These are phyloP conservation scores for Scaptomyza tumidula DNA, from an alignment of 2,888 invertebrate genomes.

Conservation along the genomic window DNA sequence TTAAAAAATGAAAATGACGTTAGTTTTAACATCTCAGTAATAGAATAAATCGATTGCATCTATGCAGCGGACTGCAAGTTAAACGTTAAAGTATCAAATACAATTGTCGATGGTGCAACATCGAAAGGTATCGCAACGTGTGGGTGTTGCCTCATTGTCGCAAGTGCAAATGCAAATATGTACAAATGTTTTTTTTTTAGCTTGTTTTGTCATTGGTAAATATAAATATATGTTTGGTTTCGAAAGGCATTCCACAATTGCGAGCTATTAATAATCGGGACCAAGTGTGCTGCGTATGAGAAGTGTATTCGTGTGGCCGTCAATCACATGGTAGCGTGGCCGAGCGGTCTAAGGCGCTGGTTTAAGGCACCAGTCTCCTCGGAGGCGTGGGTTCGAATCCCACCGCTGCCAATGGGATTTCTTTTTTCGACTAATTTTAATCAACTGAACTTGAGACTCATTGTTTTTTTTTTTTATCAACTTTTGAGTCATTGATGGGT, in stretches of 20 bases:
- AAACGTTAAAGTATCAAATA: not conserved
- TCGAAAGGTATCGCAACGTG: slow-evolving; percentile 1
- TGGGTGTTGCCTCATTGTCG: no score
- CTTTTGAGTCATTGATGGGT: slow-evolving; percentile 23
- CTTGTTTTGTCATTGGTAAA: slow-evolving; percentile 1
- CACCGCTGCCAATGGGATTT: slow-evolving; percentile 81
- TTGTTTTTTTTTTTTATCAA: slow-evolving; percentile 1
- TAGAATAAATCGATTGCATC: no score
- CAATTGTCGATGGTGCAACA: slow-evolving; percentile 20
- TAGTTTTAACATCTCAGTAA: no score
- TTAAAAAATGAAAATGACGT: no score
- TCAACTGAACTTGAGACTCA: not conserved
- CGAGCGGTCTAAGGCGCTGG: slow-evolving; percentile 85
- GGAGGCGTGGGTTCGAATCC: slow-evolving; percentile 85
- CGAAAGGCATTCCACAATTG: slow-evolving; percentile 19
- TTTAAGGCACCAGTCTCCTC: slow-evolving; percentile 83
- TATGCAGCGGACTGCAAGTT: not conserved
- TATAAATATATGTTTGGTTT: slow-evolving; percentile 7
- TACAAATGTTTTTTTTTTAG: not conserved
- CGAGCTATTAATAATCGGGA: slow-evolving; percentile 25
- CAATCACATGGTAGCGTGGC: slow-evolving; percentile 80
- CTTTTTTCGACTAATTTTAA: slow-evolving; percentile 4
- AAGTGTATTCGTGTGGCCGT: slow-evolving; percentile 1
- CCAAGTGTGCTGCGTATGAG: slow-evolving; percentile 4
- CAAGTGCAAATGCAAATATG: slow-evolving; percentile 5